Evolutionary conservation across 92 coral and sea anemone species (phyloP).

Genomic region (Epizoanthus rinbou): DNA sequence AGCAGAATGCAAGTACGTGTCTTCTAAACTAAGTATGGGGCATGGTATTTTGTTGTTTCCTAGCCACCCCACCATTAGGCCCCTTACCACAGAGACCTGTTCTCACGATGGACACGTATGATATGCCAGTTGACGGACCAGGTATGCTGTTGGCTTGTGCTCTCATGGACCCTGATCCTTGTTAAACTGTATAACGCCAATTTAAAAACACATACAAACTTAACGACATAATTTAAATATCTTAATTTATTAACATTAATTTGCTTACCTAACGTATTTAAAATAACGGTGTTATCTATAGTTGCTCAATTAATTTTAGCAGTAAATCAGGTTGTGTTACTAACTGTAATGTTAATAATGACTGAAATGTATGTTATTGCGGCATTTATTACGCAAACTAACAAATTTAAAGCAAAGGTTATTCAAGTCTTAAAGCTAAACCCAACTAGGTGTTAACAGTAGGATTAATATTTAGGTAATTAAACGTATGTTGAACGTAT

Average conservation of each 20-base stretch:
- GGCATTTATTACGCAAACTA: no score
- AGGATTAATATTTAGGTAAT: no score
- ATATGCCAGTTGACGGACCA: not conserved
- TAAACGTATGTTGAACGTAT: no score
- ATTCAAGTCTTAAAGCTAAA: no score
- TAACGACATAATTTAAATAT: not conserved
- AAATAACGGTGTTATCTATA: not conserved
- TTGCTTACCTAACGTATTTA: not conserved
- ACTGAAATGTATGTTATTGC: no score
- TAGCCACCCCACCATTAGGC: constrained; percentile 12
- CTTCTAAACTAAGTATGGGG: not conserved
- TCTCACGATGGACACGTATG: not conserved
- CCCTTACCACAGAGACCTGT: constrained; percentile 25
- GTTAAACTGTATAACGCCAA: no score
- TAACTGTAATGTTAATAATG: no score
- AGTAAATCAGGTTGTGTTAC: no score
- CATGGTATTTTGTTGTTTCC: constrained; percentile 13
- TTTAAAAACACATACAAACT: not conserved
- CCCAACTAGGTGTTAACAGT: no score
- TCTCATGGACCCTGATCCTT: not conserved
- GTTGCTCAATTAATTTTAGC: no score
- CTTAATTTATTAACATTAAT: not conserved
- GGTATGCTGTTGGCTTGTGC: not conserved
- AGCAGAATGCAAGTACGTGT: not conserved
- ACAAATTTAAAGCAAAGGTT: no score